Conservation (phyloP, 1,140 invertebrate genomes). For the Muscidifurax raptorellus region DNA sequence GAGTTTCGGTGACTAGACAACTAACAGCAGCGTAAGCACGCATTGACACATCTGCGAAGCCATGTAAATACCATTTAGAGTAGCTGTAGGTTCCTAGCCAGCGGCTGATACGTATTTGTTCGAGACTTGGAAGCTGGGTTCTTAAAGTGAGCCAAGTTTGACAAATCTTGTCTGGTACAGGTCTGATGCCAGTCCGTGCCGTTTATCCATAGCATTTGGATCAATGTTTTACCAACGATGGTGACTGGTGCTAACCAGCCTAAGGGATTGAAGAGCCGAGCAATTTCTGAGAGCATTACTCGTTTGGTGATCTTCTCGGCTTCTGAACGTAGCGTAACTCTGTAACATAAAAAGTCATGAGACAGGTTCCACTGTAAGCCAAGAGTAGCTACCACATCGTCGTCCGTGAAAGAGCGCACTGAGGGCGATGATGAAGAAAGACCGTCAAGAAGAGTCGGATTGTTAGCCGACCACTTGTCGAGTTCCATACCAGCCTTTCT, state of each 20-base stretch:
- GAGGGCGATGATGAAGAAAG: too few relatives aligned
- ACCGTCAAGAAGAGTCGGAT: too few relatives aligned
- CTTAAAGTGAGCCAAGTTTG: background rate
- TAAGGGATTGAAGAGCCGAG: conserved; percentile 6
- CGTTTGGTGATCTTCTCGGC: background rate
- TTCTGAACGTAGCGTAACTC: background rate
- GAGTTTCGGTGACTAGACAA: background rate
- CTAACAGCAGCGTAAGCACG: conserved; percentile 12
- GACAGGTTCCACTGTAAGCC: background rate
- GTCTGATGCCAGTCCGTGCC: background rate
- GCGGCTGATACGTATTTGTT: background rate
- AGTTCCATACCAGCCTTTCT: background rate
- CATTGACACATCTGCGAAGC: conserved; percentile 42
- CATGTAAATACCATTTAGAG: conserved; percentile 15
- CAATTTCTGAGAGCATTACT: background rate
- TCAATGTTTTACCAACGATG: background rate
- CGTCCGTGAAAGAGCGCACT: background rate
- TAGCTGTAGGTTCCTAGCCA: background rate
- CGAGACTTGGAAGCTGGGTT: background rate
- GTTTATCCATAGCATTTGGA: conserved; percentile 17
- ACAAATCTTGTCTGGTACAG: background rate
- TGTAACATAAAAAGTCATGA: background rate
- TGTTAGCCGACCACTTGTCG: background rate
- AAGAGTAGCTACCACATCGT: background rate
- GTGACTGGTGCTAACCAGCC: conserved; percentile 29